phyloP scores from a whole-genome alignment of 2,113 vertebrate genomes.

The Cacatua alba region DNA sequence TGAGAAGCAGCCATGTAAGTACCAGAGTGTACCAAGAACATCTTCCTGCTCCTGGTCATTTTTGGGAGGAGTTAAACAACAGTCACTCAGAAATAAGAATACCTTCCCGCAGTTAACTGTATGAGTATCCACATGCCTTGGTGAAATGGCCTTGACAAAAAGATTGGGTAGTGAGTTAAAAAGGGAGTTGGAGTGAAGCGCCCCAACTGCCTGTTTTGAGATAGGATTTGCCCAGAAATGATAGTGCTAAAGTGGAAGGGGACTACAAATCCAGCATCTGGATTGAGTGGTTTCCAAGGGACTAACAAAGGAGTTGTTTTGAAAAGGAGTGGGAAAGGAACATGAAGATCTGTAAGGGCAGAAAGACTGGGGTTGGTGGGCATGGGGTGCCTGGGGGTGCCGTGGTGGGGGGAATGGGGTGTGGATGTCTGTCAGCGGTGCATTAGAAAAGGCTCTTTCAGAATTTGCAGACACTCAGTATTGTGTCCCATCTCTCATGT shows the following conservation, averaged over 20 bases:
- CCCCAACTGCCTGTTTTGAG: background rate
- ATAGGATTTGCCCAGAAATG: background rate
- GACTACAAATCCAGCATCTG: background rate
- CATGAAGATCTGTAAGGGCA: too few species aligned
- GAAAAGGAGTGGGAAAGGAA: background rate
- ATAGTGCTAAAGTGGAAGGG: background rate
- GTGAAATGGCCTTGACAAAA: background rate
- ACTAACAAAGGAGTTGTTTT: background rate
- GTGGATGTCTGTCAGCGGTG: too few species aligned
- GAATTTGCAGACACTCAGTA: background rate
- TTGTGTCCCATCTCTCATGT: background rate
- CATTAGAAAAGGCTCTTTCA: background rate
- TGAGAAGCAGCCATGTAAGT: background rate
- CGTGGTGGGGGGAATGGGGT: fast-evolving
- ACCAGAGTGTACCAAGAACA: background rate
- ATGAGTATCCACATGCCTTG: too few species aligned
- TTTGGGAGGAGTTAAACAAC: background rate
- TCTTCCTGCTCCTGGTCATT: background rate
- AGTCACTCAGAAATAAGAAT: background rate
- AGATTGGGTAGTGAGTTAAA: background rate
- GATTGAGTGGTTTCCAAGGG: background rate
- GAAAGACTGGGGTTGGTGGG: fast-evolving
- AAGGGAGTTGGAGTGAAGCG: background rate
- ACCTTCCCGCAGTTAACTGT: background rate
- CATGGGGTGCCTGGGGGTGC: background rate